Conservation (phyloP, 1,140 invertebrate species). For the Leptinotarsa defecta region DNA sequence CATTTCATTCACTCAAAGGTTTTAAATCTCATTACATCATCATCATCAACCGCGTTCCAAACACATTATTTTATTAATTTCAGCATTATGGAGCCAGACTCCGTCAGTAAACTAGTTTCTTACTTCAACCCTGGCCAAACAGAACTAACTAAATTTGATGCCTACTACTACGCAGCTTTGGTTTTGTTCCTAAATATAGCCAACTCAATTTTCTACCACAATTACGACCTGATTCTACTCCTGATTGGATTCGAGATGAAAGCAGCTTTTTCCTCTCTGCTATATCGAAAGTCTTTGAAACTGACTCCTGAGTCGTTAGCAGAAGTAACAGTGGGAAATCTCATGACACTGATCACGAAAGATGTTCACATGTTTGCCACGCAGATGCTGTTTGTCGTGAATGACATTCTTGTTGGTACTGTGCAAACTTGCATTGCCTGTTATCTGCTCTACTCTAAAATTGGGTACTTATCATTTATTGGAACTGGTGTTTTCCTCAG, state of each 20-base stretch:
- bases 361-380: slow-evolving; percentile 78
- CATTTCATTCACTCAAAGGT: not conserved
- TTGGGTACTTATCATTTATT: slow-evolving; percentile 74
- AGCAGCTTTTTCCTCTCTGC: slow-evolving; percentile 75
- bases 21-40: not conserved
- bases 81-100: slow-evolving; percentile 37
- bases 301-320: slow-evolving; percentile 73
- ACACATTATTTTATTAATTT: slow-evolving; percentile 25
- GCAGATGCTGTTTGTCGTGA: slow-evolving; percentile 64
- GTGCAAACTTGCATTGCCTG: slow-evolving; percentile 76
- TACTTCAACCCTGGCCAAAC: slow-evolving; percentile 44
- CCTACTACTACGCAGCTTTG: slow-evolving; percentile 33
- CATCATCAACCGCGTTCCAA: not conserved
- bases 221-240: slow-evolving; percentile 73
- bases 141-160: slow-evolving; percentile 27
- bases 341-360: slow-evolving; percentile 91
- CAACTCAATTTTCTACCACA: slow-evolving; percentile 60
- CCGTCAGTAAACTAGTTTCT: slow-evolving; percentile 43
- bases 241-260: slow-evolving; percentile 81
- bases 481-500: slow-evolving; percentile 78
- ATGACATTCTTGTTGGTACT: slow-evolving; percentile 81
- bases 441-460: slow-evolving; percentile 74
- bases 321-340: slow-evolving; percentile 82
- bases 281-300: slow-evolving; percentile 79
- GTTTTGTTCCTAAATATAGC: slow-evolving; percentile 34